Conservation (phyloP, 2,888 invertebrate species). For the Lissocephala sabroskyi region DNA sequence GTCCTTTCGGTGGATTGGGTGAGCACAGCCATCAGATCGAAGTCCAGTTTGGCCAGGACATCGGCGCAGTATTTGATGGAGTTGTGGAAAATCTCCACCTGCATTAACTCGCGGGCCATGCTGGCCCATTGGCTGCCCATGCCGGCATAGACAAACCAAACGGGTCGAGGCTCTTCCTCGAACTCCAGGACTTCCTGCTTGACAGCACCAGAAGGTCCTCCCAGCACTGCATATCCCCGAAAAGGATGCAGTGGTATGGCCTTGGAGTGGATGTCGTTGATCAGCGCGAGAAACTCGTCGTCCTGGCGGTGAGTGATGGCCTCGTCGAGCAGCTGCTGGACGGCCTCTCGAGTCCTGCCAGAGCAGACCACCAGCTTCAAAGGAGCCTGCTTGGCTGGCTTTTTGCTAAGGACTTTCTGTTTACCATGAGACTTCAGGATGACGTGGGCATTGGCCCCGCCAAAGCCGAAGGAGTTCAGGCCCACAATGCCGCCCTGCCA, state of each 20-base stretch:
- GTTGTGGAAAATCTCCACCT: constrained; percentile 84
- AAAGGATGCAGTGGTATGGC: constrained; percentile 84
- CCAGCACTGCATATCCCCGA: constrained; percentile 86
- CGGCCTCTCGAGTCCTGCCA: constrained; percentile 88
- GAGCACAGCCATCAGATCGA: constrained; percentile 87
- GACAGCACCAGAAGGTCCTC: constrained; percentile 71
- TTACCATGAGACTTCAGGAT: constrained; percentile 85
- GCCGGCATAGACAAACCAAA: constrained; percentile 97
- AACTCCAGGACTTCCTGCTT: constrained; percentile 74
- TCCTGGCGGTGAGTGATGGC: constrained; percentile 77
- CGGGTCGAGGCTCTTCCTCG: constrained; percentile 80
- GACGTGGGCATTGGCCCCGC: constrained; percentile 95
- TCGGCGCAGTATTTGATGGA: constrained; percentile 85
- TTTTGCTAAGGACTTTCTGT: constrained; percentile 75
- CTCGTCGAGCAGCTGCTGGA: constrained; percentile 78
- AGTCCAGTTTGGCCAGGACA: constrained; percentile 83
- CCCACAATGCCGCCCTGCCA: constrained; percentile 94
- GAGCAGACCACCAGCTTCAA: constrained; percentile 81
- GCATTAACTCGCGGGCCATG: constrained; percentile 92
- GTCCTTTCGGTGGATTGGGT: constrained; percentile 82
- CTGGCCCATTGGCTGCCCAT: constrained; percentile 99
- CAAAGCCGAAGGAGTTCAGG: constrained; percentile 99
- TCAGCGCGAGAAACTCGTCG: constrained; percentile 82
- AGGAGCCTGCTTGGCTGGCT: not conserved
- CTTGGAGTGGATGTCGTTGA: constrained; percentile 83